A percentile compares a stretch with the other conserved stretches of the same genome.
Evolutionary conservation across 2,888 invertebrate genomes (phyloP).

Genomic region (Zygothrica quintamaculata): DNA sequence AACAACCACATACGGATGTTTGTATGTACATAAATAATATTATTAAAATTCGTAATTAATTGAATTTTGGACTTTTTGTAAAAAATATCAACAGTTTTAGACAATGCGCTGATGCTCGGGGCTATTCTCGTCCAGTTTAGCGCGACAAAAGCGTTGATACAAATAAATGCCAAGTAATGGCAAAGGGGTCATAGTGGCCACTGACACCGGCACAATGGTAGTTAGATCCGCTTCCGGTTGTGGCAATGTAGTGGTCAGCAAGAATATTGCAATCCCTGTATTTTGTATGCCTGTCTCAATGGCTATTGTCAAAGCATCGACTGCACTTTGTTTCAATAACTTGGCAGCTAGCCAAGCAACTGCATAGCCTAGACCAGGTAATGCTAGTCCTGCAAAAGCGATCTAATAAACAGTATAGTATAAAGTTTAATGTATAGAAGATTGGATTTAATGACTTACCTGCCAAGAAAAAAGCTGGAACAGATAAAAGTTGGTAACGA

Average conservation of each 20-base stretch:
- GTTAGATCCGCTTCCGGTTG: conserved; percentile 95
- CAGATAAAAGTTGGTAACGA: conserved; percentile 94
- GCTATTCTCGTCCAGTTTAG: conserved; percentile 20
- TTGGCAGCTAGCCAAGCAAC: conserved; percentile 88
- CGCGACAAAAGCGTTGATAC: conserved; percentile 67
- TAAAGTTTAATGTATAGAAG: neutral
- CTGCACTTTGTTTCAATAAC: conserved; percentile 86
- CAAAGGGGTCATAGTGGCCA: conserved; percentile 96
- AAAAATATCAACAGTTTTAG: conserved; percentile 17
- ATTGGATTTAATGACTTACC: conserved; percentile 87
- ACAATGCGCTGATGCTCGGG: conserved; percentile 61
- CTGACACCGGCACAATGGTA: conserved; percentile 95
- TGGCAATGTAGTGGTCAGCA: conserved; percentile 91
- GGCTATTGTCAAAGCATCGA: conserved; percentile 93
- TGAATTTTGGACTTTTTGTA: conserved; percentile 5
- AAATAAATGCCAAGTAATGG: conserved; percentile 89
- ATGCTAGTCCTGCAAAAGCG: conserved; percentile 90
- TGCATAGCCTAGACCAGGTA: conserved; percentile 93
- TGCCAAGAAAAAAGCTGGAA: conserved; percentile 95
- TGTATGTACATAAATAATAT: conserved; percentile 17
- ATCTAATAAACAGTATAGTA: conserved; percentile 85
- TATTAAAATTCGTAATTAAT: neutral
- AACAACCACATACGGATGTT: conserved; percentile 6
- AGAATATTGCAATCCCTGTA: conserved; percentile 95
- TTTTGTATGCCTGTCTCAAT: conserved; percentile 98